These are phyloP conservation scores for Baccha elongata DNA, from an alignment of 2,888 invertebrate genomes.

Conservation along the genomic window DNA sequence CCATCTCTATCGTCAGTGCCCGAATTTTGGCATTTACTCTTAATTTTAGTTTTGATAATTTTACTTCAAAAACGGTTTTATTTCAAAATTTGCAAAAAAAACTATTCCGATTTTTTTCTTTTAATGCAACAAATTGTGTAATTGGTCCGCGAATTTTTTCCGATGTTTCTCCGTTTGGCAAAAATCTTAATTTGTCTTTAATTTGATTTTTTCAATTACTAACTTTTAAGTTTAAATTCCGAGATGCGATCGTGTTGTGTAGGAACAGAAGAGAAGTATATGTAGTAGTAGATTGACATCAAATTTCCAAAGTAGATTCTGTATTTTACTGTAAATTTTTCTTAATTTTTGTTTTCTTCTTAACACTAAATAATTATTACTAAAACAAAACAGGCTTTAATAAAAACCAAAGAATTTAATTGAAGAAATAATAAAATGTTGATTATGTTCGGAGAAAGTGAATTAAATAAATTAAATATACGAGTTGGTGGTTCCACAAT, in stretches of 20 bases:
- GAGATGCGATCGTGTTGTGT: conserved; percentile 68
- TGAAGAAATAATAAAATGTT: conserved; percentile 2
- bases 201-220: conserved; percentile 1
- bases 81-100: conserved; percentile 65
- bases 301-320: conserved; percentile 67
- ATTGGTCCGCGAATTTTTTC: conserved; percentile 59
- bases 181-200: conserved; percentile 27
- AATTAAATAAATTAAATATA: conserved; percentile 28
- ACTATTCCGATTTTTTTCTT: conserved; percentile 39
- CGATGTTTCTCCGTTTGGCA: conserved; percentile 54
- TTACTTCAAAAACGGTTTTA: conserved; percentile 27
- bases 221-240: conserved; percentile 32
- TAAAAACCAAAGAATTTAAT: conserved; percentile 41
- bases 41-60: conserved; percentile 28
- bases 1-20: conserved; percentile 47
- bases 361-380: conserved; percentile 61
- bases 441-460: neutral
- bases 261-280: conserved; percentile 73
- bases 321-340: conserved; percentile 49
- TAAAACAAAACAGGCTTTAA: conserved; percentile 67
- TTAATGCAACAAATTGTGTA: conserved; percentile 58
- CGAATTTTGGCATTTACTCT: conserved; percentile 50
- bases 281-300: conserved; percentile 63
- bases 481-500: conserved; percentile 41
- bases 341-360: conserved; percentile 33